A percentile compares a stretch with the other conserved stretches of the same genome.
These are phyloP conservation scores for Amblyjoppa fuscipennis DNA, from an alignment of 2,888 invertebrate species.

Conservation along the genomic window DNA sequence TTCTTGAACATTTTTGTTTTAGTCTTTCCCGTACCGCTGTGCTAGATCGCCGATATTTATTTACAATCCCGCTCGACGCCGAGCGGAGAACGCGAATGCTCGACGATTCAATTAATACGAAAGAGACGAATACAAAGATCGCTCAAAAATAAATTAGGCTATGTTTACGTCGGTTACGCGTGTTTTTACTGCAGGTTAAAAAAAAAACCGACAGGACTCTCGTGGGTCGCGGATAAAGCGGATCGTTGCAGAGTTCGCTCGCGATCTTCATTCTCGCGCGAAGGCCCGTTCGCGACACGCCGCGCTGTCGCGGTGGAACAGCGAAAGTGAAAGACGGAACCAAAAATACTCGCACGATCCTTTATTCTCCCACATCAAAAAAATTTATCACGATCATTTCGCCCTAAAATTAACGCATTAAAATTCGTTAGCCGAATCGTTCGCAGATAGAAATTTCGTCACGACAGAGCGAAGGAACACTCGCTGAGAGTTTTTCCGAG, in stretches of 20 bases:
- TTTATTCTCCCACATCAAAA: not conserved
- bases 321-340: not conserved
- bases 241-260: conserved; percentile 8
- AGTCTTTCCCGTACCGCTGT: not conserved
- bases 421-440: not conserved
- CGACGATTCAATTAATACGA: not conserved
- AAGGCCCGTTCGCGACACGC: not conserved
- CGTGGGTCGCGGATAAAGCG: conserved; percentile 23
- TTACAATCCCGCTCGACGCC: not conserved
- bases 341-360: not conserved
- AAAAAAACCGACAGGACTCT: not conserved
- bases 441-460: not conserved
- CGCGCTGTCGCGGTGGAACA: not conserved
- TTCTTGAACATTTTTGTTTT: conserved; percentile 61
- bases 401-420: too few relatives aligned
- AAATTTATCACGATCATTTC: not conserved
- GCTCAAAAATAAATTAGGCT: conserved; percentile 57
- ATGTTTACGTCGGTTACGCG: conserved; percentile 61
- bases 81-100: conserved; percentile 14
- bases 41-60: conserved; percentile 6
- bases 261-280: not conserved
- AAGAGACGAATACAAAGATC: conserved; percentile 26
- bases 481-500: not conserved
- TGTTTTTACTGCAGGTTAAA: conserved; percentile 43
- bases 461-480: not conserved